A percentile compares a stretch with the other conserved stretches of the same genome.
Conservation (phyloP, 2,113 vertebrate genomes). For the Grus americana region DNA sequence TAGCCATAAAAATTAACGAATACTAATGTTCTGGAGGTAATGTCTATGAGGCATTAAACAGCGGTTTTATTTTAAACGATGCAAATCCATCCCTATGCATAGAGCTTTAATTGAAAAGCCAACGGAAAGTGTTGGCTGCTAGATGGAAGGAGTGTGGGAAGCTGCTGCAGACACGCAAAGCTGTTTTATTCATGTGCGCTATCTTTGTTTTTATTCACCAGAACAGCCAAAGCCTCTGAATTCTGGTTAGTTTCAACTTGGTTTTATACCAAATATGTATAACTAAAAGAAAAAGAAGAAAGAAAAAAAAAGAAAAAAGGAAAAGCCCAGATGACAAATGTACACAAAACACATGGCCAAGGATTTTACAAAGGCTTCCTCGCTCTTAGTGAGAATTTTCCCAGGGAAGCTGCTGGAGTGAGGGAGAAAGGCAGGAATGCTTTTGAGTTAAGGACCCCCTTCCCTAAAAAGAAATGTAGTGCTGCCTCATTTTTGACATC, state of each 20-base stretch:
- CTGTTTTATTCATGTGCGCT: not conserved
- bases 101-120: not conserved
- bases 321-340: not conserved
- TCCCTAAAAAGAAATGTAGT: not conserved
- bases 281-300: not conserved
- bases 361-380: not conserved
- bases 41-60: not conserved
- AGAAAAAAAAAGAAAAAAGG: not conserved
- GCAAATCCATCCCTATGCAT: not conserved
- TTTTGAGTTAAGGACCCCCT: not conserved
- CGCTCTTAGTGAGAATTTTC: not conserved
- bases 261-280: not conserved
- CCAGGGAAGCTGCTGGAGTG: not conserved
- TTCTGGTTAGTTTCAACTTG: conserved; percentile 29
- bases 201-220: not conserved
- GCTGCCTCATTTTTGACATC: not conserved
- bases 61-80: not conserved
- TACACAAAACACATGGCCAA: conserved; percentile 35
- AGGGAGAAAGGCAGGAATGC: not conserved
- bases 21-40: not conserved
- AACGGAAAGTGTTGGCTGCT: not conserved
- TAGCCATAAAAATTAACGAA: not conserved
- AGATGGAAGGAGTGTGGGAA: not conserved
- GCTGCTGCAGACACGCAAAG: not conserved
- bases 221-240: not conserved